These are phyloP conservation scores for Sphaerophoria taeniata DNA, from an alignment of 2,888 invertebrate species.

Conservation along the genomic window DNA sequence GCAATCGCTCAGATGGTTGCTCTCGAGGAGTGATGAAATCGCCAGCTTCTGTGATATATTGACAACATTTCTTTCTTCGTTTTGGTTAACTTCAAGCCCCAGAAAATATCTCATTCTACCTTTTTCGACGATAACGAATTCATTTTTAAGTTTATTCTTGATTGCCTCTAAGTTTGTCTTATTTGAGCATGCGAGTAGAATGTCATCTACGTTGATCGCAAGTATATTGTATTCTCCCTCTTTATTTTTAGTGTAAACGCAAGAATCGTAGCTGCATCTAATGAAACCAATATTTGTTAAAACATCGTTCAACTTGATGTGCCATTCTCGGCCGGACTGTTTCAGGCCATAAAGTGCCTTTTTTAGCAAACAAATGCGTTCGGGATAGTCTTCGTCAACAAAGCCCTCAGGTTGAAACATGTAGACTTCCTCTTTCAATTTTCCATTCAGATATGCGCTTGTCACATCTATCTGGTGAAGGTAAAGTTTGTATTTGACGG, in stretches of 20 bases:
- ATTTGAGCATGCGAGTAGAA: slow-evolving; percentile 19
- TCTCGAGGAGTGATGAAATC: slow-evolving; percentile 21
- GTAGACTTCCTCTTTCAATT: slow-evolving; percentile 43
- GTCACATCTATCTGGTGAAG: slow-evolving; percentile 49
- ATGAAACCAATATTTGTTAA: slow-evolving; percentile 18
- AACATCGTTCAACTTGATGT: slow-evolving; percentile 21
- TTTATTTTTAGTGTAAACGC: slow-evolving; percentile 35
- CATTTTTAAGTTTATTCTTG: slow-evolving; percentile 2
- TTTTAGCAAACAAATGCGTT: slow-evolving; percentile 20
- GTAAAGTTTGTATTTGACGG: slow-evolving; percentile 32
- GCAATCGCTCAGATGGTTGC: slow-evolving; percentile 16
- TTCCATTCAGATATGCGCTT: slow-evolving; percentile 48
- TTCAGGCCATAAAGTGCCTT: slow-evolving; percentile 27
- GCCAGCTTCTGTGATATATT: slow-evolving; percentile 14
- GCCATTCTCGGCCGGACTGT: slow-evolving; percentile 33
- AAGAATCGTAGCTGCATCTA: slow-evolving; percentile 25
- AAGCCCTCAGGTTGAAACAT: slow-evolving; percentile 51
- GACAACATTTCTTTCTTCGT: slow-evolving; percentile 13
- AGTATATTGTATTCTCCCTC: slow-evolving; percentile 24
- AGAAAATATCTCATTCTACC: slow-evolving; percentile 23
- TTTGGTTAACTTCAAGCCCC: slow-evolving; percentile 35
- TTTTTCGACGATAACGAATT: slow-evolving; percentile 18
- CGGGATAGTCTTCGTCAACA: slow-evolving; percentile 6
- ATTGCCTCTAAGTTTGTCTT: slow-evolving; percentile 4
- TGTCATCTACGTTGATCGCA: slow-evolving; percentile 32